phyloP scores from a whole-genome alignment of 2,797 vertebrate species.

The Clarias laeviceps region DNA sequence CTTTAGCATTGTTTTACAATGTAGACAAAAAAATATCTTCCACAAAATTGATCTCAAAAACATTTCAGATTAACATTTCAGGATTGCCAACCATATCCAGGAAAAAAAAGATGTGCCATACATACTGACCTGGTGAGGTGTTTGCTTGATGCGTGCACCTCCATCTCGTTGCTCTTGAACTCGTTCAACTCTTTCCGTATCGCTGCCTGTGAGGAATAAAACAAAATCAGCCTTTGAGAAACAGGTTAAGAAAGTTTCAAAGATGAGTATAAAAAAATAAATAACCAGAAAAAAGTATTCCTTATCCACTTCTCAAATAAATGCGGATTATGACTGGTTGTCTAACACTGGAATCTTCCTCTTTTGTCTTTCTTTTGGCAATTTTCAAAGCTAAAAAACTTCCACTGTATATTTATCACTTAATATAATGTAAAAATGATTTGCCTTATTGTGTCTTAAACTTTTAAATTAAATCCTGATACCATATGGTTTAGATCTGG shows the following conservation, averaged over 20 bases:
- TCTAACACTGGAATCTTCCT: background rate
- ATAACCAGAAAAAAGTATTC: background rate
- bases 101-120: background rate
- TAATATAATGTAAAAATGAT: background rate
- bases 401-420: background rate
- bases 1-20: too few species aligned
- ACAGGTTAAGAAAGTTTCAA: background rate
- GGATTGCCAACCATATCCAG: too few species aligned
- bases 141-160: conserved; percentile 96
- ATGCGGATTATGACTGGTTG: background rate
- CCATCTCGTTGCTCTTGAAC: conserved; percentile 98
- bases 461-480: background rate
- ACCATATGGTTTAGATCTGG: background rate
- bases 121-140: conserved; percentile 91
- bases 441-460: background rate
- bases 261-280: background rate
- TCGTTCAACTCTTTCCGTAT: conserved; percentile 98
- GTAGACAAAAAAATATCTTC: background rate
- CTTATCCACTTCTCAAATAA: background rate
- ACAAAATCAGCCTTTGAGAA: background rate
- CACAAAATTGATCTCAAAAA: background rate
- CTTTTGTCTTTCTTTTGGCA: background rate
- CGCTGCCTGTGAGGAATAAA: conserved; percentile 80
- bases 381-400: background rate
- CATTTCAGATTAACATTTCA: too few species aligned